Base-by-base conservation (phyloP, 2,113 vertebrate species). In the Ahaetulla prasina region DNA sequence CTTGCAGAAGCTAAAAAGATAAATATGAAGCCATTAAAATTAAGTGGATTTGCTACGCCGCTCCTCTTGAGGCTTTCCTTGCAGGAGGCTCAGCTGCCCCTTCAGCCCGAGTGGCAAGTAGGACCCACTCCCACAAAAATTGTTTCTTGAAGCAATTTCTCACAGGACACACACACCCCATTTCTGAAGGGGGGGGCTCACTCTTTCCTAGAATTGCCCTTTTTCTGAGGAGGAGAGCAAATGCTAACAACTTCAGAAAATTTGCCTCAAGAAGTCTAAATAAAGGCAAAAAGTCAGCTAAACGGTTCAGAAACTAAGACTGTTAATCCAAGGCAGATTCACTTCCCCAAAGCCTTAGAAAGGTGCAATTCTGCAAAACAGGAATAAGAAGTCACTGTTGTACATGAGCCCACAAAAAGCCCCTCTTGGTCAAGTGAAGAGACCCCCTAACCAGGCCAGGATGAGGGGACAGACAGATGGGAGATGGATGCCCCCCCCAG, bases 401-500 rank as follows among this genome's bases (percentile, higher is more conserved):
- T 18, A 7, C 68, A 20, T 16, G 1, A 20, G 5, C n/a, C n/a
- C n/a, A 18, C n/a, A 3, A 18, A n/a, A 74, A 35, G 5, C 2
- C n/a, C 68, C 68, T 20, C n/a, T 18, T 39, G 16, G 16, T 3
- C n/a, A 20, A 18, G 7, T 0, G 16, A 39, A 80, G 16, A 8
- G 68, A 8, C n/a, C 2, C 63, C 14, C 68, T 18, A 1, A 20
- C n/a, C n/a, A 8, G 8, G 68, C n/a, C n/a, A 22, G 16, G 0
- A 39, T 0, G n/a, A 12, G 2, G 14, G 14, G 68, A n/a, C 2
- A 39, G 16, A 16, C 27, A 35, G 68, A 7, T 18, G n/a, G n/a
- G 7, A 39, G 16, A 8, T 1, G 0, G 16, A 20, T 7, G n/a
- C 14, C n/a, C 14, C 11, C 30, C 30, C 2, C 4, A 39, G 16